Base-by-base conservation (phyloP, 2,797 vertebrate genomes). In the Chelidonichthys spinosus region DNA sequence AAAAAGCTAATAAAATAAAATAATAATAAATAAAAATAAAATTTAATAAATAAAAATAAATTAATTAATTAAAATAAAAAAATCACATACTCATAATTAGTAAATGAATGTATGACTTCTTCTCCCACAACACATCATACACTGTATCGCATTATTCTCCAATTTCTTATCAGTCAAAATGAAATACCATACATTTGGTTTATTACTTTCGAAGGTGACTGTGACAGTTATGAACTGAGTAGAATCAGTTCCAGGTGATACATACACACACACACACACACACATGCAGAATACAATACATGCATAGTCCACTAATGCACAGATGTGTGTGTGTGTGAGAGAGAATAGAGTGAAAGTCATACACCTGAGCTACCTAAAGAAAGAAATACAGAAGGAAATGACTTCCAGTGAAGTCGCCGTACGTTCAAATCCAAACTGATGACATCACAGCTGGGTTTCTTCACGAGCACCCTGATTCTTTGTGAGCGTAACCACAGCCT, bases 401-500 rank as follows among this genome's bases (percentile, higher is more conserved):
- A 13, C 49, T 63, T 49, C 3, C 47, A 10, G 18, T 6, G 4
- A 37, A 54, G 32, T 50, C 70, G 40, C n/a, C 64, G 15, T 62
- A 54, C 49, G 72, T 42, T 72, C 32, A 25, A 43, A 47, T 74
- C 64, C 37, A n/a, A 68, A 50, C 39, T 14, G 69, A 78, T 76
- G 72, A 69, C 63, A 65, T 55, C 18, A 6, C 11, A 40, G 32
- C 33, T 35, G 17, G 35, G 40, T 33, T 18, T 60, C 54, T 59
- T 72, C 47, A 68, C 15, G 11, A 44, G 47, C 58, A 44, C 6
- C 1, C 3, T 37, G 62, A 4, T 81, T 79, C 63, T 74, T 39
- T 61, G 63, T 71, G 86, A 79, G 87, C 82, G 79, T 55, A 76
- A 74, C 68, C 73, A 55, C 25, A 56, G 42, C 50, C 66, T 13